Evolutionary conservation across 2,888 invertebrate species (phyloP), one percentile per base, ranked within the genome.

Genomic region (Lasioglossum morio): DNA sequence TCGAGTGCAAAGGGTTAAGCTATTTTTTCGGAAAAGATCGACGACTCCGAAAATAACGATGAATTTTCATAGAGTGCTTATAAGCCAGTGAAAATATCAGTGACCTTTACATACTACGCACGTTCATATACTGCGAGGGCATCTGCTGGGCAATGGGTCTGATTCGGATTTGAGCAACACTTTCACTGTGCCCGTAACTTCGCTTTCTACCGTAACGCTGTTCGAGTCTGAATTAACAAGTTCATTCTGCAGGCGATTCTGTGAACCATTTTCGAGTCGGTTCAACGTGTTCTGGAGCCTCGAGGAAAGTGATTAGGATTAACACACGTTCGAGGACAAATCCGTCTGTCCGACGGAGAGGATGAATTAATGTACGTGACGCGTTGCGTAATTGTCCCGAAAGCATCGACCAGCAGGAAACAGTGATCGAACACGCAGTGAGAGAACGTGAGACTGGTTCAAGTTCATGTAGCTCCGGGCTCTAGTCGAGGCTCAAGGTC

Each of bases 361-460:
- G 74, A 40, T 37, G 30, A 74, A 77, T 53, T 43, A 60, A 69
- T 12, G 66, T 23, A 16, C 34, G 72, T 2, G 23, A 14, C 19
- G 14, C 30, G 72, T 77, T 80, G 77, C 77, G 40, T 66, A 84
- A 85, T 77, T 77, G 73, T 77, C 63, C 40, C 72, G 43, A 74
- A 73, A 79, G 70, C 74, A 37, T 70, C 40, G 57, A 53, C 46
- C 53, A 30, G 27, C 53, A 63, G 46, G 69, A 46, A 73, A 46
- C 46, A 46, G 69, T 40, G 77, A 37, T 72, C 66, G 79, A 57
- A 73, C 78, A 43, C 48, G 53, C 60, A 30, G 76, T 87, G 89
- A 87, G 91, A 88, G 90, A 90, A 91, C 88, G 87, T 90, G 92
- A 86, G 92, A 93, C 93, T 94, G 93, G 94, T 94, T 94, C 94